phyloP scores from a whole-genome alignment of 2,888 invertebrate species.

The Nipponacmea schrenckii region DNA sequence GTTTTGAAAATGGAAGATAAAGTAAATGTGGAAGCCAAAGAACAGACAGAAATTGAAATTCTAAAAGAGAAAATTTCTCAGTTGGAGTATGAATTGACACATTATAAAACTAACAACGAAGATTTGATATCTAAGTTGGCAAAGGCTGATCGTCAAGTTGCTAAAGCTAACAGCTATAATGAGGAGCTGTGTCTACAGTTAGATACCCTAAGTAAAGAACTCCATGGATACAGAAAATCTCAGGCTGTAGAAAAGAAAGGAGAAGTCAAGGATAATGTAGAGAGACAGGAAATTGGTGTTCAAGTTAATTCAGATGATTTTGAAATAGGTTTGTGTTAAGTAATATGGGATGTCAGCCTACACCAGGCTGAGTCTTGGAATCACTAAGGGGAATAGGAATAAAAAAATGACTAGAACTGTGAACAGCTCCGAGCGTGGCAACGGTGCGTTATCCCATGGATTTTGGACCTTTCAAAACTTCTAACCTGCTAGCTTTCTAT shows the following conservation, averaged over 20 bases:
- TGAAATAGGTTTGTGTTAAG: slow-evolving; percentile 17
- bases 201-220: slow-evolving; percentile 45
- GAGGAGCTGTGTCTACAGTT: slow-evolving; percentile 46
- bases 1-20: no score
- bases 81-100: slow-evolving; percentile 28
- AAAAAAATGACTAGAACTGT: no score
- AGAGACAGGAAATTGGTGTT: slow-evolving; percentile 29
- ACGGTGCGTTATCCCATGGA: no score
- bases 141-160: slow-evolving; percentile 35
- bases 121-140: slow-evolving; percentile 24
- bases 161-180: slow-evolving; percentile 46
- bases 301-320: slow-evolving; percentile 18
- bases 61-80: slow-evolving; percentile 24
- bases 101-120: slow-evolving; percentile 15
- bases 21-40: no score
- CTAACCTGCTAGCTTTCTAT: no score
- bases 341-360: not conserved
- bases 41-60: slow-evolving; percentile 11
- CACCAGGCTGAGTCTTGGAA: not conserved
- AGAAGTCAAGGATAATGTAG: slow-evolving; percentile 11
- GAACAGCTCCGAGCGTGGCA: no score
- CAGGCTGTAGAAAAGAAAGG: slow-evolving; percentile 22
- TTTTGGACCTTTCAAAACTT: no score
- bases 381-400: no score
- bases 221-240: slow-evolving; percentile 38